Conservation (phyloP, 1,140 invertebrate species). For the Aphelinus certus region DNA sequence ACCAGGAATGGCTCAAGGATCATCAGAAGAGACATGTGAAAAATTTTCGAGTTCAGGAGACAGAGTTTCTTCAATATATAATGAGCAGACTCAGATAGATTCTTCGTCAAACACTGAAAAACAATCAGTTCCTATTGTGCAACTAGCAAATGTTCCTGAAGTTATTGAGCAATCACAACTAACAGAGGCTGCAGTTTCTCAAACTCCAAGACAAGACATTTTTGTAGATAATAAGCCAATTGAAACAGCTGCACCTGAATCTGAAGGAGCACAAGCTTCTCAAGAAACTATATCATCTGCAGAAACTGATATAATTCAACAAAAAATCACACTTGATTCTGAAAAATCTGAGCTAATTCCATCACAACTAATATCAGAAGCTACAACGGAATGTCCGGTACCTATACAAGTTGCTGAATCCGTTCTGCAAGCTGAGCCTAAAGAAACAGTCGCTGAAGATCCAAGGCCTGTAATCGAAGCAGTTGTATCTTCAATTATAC, state of each 20-base stretch:
- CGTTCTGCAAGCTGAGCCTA: constrained; percentile 57
- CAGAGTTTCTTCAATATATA: background rate
- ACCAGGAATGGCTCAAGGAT: constrained; percentile 8
- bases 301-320: too few relatives aligned
- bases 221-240: constrained; percentile 5
- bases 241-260: background rate
- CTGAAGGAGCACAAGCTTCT: constrained; percentile 4
- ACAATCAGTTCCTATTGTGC: background rate
- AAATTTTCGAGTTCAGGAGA: constrained; percentile 11
- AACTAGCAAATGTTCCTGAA: background rate
- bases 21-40: constrained; percentile 5
- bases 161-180: background rate
- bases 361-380: constrained; percentile 31
- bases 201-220: background rate
- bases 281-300: constrained; percentile 5
- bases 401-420: constrained; percentile 63
- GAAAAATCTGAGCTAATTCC: background rate
- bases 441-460: constrained; percentile 55
- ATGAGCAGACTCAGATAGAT: background rate
- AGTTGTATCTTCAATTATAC: constrained; percentile 53
- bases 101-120: background rate
- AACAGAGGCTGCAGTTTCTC: background rate
- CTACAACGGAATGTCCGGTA: constrained; percentile 42
- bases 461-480: constrained; percentile 50
- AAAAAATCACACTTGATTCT: too few relatives aligned